Base-by-base conservation (phyloP, 2,797 vertebrate species). In the Neosilurus mollespiculum region DNA sequence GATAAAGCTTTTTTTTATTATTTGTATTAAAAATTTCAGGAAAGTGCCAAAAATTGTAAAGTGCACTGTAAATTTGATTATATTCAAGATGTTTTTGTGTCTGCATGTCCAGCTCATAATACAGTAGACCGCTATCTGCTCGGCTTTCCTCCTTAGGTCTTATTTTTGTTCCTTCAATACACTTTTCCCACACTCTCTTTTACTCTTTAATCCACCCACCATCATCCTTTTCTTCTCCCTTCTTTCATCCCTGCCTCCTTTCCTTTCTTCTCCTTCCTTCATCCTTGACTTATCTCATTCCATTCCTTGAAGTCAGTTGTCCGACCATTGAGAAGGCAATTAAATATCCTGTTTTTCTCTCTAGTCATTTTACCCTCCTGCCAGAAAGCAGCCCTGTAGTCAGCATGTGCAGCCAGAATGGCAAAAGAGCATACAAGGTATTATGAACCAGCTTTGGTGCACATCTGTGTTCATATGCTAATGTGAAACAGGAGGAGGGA, bases 391-490 rank as follows among this genome's bases (percentile, higher is more conserved):
- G 75, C 59, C 59, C 9, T 22, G 22, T 78, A 43, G 66, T 37
- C 58, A 26, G 56, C 66, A 65, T 49, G 43, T 62, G 75, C 12
- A 70, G 64, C 65, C 26, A 70, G 59, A 81, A 83, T 82, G 78
- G 86, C 53, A 82, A n/a, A 65, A 78, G 62, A 73, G 77, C 86
- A 86, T 73, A 64, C 84, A 83, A 83, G 80, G 75, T 87, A 79
- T 89, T 86, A 8, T 81, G 89, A 88, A 58, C 89, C 87, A 79
- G 77, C 87, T 85, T 87, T 83, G 81, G 76, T 22, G 78, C 66
- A 83, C 81, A 85, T 88, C 88, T 87, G 83, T 78, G 90, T 90
- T 84, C 85, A 81, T 59, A 82, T 86, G 87, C 77, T 87, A 85
- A 89, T 85, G 22, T 58, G 16, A 22, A 79, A 58, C 81, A 51